Conservation (phyloP, 2,888 invertebrate genomes). For the Altica lythri region DNA sequence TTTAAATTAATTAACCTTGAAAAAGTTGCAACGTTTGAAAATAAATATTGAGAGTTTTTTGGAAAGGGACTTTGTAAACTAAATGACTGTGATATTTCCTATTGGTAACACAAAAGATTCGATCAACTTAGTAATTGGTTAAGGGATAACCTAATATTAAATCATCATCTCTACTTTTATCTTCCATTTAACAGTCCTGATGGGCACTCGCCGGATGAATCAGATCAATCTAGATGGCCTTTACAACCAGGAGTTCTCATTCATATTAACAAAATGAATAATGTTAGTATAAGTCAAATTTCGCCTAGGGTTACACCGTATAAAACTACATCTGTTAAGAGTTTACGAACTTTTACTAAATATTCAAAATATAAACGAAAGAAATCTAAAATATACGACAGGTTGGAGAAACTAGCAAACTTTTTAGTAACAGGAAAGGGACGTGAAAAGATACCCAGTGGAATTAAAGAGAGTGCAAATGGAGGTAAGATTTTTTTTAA, state of each 20-base stretch:
- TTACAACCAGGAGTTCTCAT: slow-evolving; percentile 86
- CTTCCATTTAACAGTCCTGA: slow-evolving; percentile 56
- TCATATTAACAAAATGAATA: slow-evolving; percentile 84
- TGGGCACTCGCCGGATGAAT: slow-evolving; percentile 54
- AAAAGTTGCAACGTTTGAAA: too few relatives aligned
- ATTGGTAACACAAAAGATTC: too few relatives aligned
- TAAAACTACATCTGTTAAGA: slow-evolving; percentile 43
- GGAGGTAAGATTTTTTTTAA: too few relatives aligned
- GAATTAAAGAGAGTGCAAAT: slow-evolving; percentile 57
- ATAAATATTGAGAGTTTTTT: too few relatives aligned
- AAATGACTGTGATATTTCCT: too few relatives aligned
- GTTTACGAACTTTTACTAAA: slow-evolving; percentile 41
- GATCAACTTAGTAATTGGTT: too few relatives aligned
- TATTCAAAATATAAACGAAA: slow-evolving; percentile 50
- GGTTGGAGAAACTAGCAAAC: slow-evolving; percentile 51
- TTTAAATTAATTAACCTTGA: too few relatives aligned
- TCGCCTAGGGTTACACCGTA: slow-evolving; percentile 45
- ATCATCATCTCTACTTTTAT: too few relatives aligned
- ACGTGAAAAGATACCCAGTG: slow-evolving; percentile 55
- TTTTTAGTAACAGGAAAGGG: slow-evolving; percentile 49
- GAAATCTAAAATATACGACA: slow-evolving; percentile 52
- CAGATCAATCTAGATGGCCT: slow-evolving; percentile 74
- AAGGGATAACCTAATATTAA: too few relatives aligned
- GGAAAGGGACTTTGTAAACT: too few relatives aligned
- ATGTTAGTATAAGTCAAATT: slow-evolving; percentile 57